Evolutionary conservation across 2,113 vertebrate species (phyloP).

Genomic region (Rhinolophus ferrumequinum): DNA sequence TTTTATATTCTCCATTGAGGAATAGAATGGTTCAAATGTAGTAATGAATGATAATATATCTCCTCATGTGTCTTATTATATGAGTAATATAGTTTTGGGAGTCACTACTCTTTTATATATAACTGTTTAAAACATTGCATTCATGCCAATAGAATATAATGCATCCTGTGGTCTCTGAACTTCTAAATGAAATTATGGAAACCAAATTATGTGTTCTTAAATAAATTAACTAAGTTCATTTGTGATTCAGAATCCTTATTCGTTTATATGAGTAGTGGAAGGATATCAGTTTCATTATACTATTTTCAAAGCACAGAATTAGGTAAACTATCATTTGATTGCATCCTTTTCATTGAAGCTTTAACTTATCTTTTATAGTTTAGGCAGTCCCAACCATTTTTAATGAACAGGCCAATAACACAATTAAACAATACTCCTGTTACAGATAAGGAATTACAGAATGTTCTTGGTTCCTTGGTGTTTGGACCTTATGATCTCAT

Average conservation of each 20-base stretch:
- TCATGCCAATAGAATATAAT: neutral
- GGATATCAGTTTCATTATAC: neutral
- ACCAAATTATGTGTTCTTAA: constrained; percentile 8
- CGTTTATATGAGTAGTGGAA: neutral
- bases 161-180: neutral
- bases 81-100: neutral
- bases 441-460: neutral
- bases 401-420: neutral
- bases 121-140: constrained; percentile 8
- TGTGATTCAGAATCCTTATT: constrained; percentile 4
- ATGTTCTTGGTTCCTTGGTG: neutral
- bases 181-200: constrained; percentile 52
- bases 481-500: neutral
- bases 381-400: neutral
- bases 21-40: neutral
- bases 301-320: neutral
- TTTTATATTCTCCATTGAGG: neutral
- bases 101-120: neutral
- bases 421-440: neutral
- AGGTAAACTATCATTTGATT: neutral
- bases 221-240: constrained; percentile 33
- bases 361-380: neutral
- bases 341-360: neutral
- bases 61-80: neutral
- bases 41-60: neutral